These are phyloP conservation scores for Campoplex capitator DNA, from an alignment of 2,888 invertebrate genomes.

Conservation along the genomic window DNA sequence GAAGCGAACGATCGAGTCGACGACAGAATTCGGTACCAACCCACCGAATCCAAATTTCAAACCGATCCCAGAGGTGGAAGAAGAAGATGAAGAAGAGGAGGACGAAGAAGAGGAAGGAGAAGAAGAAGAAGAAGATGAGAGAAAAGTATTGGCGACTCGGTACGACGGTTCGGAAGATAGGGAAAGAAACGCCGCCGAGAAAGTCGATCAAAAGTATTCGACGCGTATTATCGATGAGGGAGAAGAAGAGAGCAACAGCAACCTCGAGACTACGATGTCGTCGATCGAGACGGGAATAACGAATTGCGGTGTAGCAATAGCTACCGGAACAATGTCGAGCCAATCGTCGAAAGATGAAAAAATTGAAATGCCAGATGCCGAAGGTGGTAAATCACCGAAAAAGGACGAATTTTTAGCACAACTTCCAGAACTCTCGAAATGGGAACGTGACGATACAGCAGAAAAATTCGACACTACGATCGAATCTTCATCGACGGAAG, in stretches of 20 bases:
- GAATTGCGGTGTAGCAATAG: not conserved
- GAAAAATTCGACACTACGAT: constrained; percentile 84
- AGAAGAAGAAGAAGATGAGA: not conserved
- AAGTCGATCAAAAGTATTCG: constrained; percentile 78
- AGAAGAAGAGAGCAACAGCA: constrained; percentile 69
- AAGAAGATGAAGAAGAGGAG: not conserved
- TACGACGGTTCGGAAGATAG: constrained; percentile 83
- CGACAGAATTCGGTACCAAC: constrained; percentile 79
- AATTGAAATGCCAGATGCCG: constrained; percentile 39
- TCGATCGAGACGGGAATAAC: constrained; percentile 71
- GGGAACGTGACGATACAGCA: constrained; percentile 90
- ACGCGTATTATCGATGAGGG: constrained; percentile 78
- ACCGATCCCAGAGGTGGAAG: constrained; percentile 80
- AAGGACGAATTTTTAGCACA: constrained; percentile 89
- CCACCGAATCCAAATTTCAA: constrained; percentile 83
- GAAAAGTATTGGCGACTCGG: constrained; percentile 72
- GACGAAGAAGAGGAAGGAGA: constrained; percentile 73
- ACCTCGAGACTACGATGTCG: constrained; percentile 69
- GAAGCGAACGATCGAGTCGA: constrained; percentile 38
- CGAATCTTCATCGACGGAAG: constrained; percentile 83
- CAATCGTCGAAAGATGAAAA: constrained; percentile 63
- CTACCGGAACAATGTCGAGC: not conserved
- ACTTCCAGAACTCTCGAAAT: constrained; percentile 93
- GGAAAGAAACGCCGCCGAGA: constrained; percentile 65
- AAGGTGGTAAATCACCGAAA: constrained; percentile 75